phyloP scores from a whole-genome alignment of 2,888 invertebrate species.

The Folsomia candida region DNA sequence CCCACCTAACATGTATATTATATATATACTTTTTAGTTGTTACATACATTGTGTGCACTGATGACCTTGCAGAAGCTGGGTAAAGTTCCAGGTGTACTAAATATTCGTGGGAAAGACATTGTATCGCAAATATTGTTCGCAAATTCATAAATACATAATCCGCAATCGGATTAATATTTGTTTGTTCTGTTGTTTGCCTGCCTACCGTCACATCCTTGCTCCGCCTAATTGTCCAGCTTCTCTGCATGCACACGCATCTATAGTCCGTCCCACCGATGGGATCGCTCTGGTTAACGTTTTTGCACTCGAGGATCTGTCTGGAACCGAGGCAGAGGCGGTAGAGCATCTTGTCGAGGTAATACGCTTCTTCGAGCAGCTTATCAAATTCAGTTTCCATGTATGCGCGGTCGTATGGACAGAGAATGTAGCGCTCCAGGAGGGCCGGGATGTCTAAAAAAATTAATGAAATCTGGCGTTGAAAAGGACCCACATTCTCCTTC shows the following conservation, averaged over 20 bases:
- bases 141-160: neutral
- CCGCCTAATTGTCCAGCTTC: neutral
- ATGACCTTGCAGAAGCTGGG: neutral
- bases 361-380: neutral
- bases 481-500: neutral
- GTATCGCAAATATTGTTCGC: neutral
- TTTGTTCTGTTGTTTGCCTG: too few species aligned
- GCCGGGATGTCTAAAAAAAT: neutral
- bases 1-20: too few species aligned
- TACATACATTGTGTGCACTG: neutral
- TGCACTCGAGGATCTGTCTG: neutral
- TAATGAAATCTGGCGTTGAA: neutral
- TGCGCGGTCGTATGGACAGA: neutral
- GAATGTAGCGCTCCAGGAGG: neutral
- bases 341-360: neutral
- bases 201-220: neutral
- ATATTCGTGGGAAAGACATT: too few species aligned
- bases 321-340: neutral
- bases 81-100: neutral
- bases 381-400: neutral
- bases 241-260: neutral
- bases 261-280: neutral
- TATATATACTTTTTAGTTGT: too few species aligned
- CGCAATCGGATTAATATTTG: neutral
- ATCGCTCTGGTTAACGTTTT: neutral